These are phyloP conservation scores for Natator depressus DNA, from an alignment of 2,113 vertebrate species.

Conservation along the genomic window DNA sequence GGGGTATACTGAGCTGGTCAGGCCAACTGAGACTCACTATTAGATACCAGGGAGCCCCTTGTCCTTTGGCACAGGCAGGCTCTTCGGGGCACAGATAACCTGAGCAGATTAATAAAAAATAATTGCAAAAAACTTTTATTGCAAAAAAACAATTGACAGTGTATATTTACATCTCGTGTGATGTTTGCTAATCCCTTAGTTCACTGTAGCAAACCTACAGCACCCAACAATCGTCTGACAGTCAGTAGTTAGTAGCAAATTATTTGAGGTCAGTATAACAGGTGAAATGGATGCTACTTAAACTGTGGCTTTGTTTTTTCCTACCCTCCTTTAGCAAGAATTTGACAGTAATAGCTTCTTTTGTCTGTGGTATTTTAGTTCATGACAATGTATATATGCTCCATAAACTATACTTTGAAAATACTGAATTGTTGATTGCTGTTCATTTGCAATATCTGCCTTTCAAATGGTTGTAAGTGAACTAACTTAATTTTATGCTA, in stretches of 20 bases:
- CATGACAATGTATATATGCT: not conserved
- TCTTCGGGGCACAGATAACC: not conserved
- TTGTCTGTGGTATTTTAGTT: not conserved
- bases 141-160: not conserved
- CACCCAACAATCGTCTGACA: not conserved
- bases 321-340: not conserved
- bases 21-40: not conserved
- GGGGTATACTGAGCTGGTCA: not conserved
- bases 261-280: not conserved
- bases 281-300: not conserved
- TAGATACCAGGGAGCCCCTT: not conserved
- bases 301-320: not conserved
- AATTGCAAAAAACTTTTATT: not conserved
- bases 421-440: not conserved
- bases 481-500: not conserved
- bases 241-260: not conserved
- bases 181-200: not conserved
- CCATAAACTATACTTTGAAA: not conserved
- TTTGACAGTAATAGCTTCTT: not conserved
- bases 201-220: not conserved
- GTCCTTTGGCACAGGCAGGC: not conserved
- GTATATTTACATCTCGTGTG: not conserved
- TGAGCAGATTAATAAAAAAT: not conserved
- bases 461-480: not conserved
- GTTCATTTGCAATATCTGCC: not conserved